phyloP scores from a whole-genome alignment of 2,113 vertebrate species.

The Percina caprodes region DNA sequence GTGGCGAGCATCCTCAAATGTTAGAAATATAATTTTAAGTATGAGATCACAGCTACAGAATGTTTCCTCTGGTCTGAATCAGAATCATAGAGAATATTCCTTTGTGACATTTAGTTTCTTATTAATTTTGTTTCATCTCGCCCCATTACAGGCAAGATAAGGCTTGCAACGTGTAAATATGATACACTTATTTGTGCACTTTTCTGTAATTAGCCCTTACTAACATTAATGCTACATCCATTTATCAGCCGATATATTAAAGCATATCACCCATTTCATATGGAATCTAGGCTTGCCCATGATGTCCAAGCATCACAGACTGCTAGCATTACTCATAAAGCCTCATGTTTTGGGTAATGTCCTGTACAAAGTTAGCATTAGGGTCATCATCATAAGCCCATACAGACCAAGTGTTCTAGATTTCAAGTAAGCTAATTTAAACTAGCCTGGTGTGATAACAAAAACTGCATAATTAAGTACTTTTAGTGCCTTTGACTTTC shows the following conservation, averaged over 20 bases:
- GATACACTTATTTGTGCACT: neutral
- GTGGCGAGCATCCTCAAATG: neutral
- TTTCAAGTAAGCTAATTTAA: conserved; percentile 1
- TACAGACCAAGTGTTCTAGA: conserved; percentile 5
- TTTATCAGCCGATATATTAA: neutral
- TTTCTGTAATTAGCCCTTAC: neutral
- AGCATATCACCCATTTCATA: too few relatives aligned
- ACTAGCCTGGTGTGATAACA: conserved; percentile 6
- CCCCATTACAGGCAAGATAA: neutral
- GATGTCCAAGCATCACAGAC: neutral
- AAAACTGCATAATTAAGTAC: neutral
- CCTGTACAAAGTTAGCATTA: neutral
- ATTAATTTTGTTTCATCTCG: neutral
- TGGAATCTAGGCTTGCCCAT: neutral
- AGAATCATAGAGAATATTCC: conserved; percentile 13
- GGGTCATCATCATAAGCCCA: neutral
- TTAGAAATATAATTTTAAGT: conserved; percentile 24
- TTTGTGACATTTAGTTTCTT: conserved; percentile 2
- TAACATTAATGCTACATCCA: neutral
- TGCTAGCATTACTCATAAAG: neutral
- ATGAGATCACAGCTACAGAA: conserved; percentile 26
- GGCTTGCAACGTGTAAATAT: neutral
- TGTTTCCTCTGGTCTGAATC: conserved; percentile 21
- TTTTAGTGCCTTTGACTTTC: neutral
- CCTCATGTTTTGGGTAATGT: neutral